phyloP scores from a whole-genome alignment of 2,113 vertebrate genomes.

The Nothocercus julius region DNA sequence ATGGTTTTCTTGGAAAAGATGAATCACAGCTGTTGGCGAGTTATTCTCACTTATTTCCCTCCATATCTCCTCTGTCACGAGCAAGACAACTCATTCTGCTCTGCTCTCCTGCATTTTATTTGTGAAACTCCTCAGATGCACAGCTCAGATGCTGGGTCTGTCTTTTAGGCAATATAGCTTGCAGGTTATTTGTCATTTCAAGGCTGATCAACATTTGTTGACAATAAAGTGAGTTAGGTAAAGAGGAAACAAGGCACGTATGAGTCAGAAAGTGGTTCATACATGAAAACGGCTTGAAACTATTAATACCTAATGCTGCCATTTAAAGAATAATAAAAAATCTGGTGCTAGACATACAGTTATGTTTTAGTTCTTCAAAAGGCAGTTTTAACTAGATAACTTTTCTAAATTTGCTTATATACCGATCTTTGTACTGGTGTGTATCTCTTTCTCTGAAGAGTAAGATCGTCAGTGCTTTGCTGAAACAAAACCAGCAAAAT shows the following conservation, averaged over 20 bases:
- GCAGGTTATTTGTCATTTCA: slow-evolving; percentile 6
- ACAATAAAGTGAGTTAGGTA: slow-evolving; percentile 16
- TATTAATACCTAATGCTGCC: slow-evolving; percentile 14
- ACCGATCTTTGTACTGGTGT: not conserved
- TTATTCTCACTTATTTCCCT: not conserved
- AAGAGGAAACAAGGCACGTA: not conserved
- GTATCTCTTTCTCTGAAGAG: not conserved
- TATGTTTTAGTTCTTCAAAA: not conserved
- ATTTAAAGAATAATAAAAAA: not conserved
- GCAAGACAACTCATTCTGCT: not conserved
- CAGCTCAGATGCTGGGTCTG: rapidly evolving
- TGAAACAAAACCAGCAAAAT: not conserved
- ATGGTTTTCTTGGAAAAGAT: not conserved
- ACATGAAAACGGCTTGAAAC: slow-evolving; percentile 30
- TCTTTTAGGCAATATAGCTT: not conserved
- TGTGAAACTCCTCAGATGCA: not conserved
- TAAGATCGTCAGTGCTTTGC: not conserved
- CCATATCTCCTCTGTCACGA: not conserved
- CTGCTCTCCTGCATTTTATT: not conserved
- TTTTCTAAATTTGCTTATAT: not conserved
- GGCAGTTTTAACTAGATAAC: not conserved
- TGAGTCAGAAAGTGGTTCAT: slow-evolving; percentile 19
- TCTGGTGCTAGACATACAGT: not conserved
- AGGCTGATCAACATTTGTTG: slow-evolving; percentile 13
- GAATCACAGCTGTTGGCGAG: not conserved